Conservation (phyloP, 2,888 invertebrate genomes). For the Linnaemya tessellans region DNA sequence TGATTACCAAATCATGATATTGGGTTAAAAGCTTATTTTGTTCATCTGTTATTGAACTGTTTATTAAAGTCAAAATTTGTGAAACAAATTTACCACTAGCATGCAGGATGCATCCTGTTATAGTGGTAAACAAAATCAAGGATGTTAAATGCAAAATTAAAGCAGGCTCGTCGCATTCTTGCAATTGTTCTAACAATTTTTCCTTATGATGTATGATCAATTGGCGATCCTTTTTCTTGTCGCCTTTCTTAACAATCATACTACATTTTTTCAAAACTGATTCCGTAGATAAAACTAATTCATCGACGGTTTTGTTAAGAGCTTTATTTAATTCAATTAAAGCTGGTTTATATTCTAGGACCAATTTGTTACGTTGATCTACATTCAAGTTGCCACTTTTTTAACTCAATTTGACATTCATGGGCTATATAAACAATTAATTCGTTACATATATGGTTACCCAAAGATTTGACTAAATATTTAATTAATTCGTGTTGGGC, state of each 20-base stretch:
- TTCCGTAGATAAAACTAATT: conserved; percentile 91
- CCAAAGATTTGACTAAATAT: conserved; percentile 92
- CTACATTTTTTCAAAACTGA: conserved; percentile 88
- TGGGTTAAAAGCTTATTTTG: conserved; percentile 86
- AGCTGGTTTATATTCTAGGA: conserved; percentile 87
- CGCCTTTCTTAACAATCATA: conserved; percentile 93
- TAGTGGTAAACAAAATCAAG: conserved; percentile 90
- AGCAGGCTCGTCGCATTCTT: conserved; percentile 89
- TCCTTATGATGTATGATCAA: conserved; percentile 91
- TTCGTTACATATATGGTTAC: conserved; percentile 91
- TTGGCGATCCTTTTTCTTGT: conserved; percentile 93
- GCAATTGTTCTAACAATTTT: conserved; percentile 90
- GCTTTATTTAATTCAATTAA: conserved; percentile 88
- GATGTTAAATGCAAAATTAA: conserved; percentile 90
- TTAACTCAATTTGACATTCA: conserved; percentile 87
- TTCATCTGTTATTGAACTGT: conserved; percentile 87
- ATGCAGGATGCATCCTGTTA: conserved; percentile 92
- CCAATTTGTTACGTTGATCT: conserved; percentile 88
- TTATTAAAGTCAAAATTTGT: conserved; percentile 89
- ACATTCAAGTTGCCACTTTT: conserved; percentile 84
- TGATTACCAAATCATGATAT: conserved; percentile 90
- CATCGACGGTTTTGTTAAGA: conserved; percentile 88
- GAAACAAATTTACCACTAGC: conserved; percentile 97
- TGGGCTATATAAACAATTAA: conserved; percentile 91
- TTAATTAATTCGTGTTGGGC: conserved; percentile 89